Conservation (phyloP, 2,888 invertebrate genomes). For the Ganaspis brasiliensis region DNA sequence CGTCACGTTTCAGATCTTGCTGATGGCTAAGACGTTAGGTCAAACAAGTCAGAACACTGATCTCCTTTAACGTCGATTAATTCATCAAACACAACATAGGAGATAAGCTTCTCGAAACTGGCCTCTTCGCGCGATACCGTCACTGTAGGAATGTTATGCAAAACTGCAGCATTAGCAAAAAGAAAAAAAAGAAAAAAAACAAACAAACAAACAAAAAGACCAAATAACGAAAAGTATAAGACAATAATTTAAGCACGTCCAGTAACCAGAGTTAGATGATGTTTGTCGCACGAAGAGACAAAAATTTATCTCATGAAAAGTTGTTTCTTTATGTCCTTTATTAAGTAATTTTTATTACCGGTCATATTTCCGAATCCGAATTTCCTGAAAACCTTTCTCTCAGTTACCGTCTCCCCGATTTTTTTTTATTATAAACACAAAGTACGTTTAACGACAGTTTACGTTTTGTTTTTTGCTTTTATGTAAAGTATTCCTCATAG, state of each 20-base stretch:
- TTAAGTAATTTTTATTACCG: too few relatives aligned
- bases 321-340: background rate
- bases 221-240: too few relatives aligned
- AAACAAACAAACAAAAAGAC: constrained; percentile 1
- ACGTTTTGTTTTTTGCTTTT: too few relatives aligned
- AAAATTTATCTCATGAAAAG: constrained; percentile 18
- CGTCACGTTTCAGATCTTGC: constrained; percentile 72
- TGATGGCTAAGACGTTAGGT: constrained; percentile 59
- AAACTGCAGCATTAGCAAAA: constrained; percentile 18
- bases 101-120: constrained; percentile 67
- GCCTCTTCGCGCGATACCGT: constrained; percentile 68
- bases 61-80: constrained; percentile 76
- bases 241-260: constrained; percentile 5
- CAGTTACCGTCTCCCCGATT: background rate
- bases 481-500: too few relatives aligned
- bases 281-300: background rate
- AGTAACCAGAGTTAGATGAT: too few relatives aligned
- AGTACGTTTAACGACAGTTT: too few relatives aligned
- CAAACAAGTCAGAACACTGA: constrained; percentile 54
- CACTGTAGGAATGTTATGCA: constrained; percentile 48
- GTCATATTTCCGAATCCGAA: too few relatives aligned
- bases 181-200: background rate
- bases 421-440: background rate
- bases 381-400: background rate
- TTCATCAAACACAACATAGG: constrained; percentile 71